Evolutionary conservation across 2,113 vertebrate genomes (phyloP), one percentile per base, ranked within the genome.

Genomic region (Tragelaphus scriptus): DNA sequence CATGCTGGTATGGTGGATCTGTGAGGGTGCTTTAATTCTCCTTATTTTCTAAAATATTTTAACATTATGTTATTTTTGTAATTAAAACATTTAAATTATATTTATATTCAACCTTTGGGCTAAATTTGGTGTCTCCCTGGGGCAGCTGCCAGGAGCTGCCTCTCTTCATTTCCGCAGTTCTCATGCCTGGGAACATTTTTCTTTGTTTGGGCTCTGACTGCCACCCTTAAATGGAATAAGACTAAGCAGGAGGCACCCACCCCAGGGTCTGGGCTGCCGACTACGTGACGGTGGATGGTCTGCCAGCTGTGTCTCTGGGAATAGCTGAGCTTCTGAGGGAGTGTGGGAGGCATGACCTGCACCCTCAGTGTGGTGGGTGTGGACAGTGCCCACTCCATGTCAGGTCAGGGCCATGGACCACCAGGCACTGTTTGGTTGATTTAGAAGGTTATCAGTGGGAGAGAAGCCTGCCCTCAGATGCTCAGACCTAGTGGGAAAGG

Each of bases 191-290:
- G 97, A 97, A 98, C 25, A 56, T 88, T 88, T 93, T 97, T 88
- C 93, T 97, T 81, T 95, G 15, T 4, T 91, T 98, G 93, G 75
- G 75, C 84, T 98, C 90, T 90, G 98, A 88, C 97, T 95, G 95
- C 91, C 98, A 95, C 93, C 98, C 98, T 98, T 99, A 99, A 98
- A 99, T 98, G 98, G 98, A 98, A 98, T 97, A 85, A 97, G 97
- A 98, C 97, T 97, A 55, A 98, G 98, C 98, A 91, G 88, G 94
- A 97, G 95, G 97, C 25, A 77, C 95, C 97, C 98, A 97, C 82
- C 61, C 91, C 55, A 49, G 97, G 96, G 97, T 94, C 94, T 95
- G 87, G 98, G 97, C 97, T 91, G 92, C 75, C 0, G 91, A 87
- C 90, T 96, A 49, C 36, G 58, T 97, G 96, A 75, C 71, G 90